Percentiles rank a stretch among this genome's conserved stretches.
These are phyloP conservation scores for Falco cherrug DNA, from an alignment of 2,797 vertebrate genomes.

Conservation along the genomic window DNA sequence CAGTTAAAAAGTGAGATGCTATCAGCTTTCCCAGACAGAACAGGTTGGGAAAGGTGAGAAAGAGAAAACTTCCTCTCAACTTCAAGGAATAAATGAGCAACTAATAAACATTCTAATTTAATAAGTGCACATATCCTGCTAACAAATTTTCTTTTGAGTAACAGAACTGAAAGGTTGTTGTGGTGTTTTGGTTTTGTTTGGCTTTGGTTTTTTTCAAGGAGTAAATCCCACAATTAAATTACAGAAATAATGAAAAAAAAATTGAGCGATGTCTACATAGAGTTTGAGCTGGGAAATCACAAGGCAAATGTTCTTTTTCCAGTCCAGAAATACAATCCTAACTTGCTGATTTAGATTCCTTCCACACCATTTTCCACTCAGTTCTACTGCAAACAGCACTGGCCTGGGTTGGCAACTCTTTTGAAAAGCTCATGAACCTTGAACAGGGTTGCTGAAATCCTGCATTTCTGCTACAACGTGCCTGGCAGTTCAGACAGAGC, in stretches of 20 bases:
- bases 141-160: background rate
- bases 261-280: background rate
- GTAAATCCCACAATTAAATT: background rate
- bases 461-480: background rate
- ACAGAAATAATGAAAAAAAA: background rate
- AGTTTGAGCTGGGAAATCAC: background rate
- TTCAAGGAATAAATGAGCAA: background rate
- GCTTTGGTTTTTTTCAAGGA: background rate
- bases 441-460: background rate
- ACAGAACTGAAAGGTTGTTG: background rate
- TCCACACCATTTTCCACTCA: background rate
- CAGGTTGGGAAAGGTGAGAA: background rate
- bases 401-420: background rate
- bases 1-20: conserved; percentile 37
- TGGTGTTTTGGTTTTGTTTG: background rate
- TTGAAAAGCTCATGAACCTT: background rate
- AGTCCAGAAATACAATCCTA: background rate
- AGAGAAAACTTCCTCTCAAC: background rate
- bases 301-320: background rate
- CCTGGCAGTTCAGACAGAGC: background rate
- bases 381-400: background rate
- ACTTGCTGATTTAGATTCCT: background rate
- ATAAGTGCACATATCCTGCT: background rate
- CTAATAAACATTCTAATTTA: conserved; percentile 8
- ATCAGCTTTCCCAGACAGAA: conserved; percentile 38